Evolutionary conservation across 2,113 vertebrate genomes (phyloP).

Genomic region (Physeter macrocephalus): DNA sequence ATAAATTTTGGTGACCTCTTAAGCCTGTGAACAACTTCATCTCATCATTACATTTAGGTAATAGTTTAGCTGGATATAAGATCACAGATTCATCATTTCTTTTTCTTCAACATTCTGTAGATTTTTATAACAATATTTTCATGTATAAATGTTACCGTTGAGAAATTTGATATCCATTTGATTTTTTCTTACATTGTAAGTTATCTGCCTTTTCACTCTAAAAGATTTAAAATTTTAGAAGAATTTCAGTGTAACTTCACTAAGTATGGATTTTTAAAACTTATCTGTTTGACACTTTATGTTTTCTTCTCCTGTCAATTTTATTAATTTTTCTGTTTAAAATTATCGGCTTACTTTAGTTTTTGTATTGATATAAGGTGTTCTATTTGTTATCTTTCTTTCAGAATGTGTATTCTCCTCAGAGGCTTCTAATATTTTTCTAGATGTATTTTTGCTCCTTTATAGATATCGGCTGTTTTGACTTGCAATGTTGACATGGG

Average conservation of each 20-base stretch:
- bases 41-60: background rate
- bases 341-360: background rate
- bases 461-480: background rate
- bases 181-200: background rate
- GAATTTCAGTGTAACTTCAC: background rate
- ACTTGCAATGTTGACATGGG: background rate
- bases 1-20: background rate
- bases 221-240: background rate
- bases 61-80: background rate
- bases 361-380: background rate
- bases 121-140: background rate
- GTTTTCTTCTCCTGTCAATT: background rate
- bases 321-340: background rate
- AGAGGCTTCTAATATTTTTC: background rate
- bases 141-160: background rate
- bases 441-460: background rate
- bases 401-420: background rate
- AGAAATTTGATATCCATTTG: background rate
- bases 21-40: background rate
- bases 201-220: background rate
- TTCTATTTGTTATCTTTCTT: background rate
- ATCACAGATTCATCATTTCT: background rate
- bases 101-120: background rate
- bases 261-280: background rate
- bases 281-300: background rate